These are phyloP conservation scores for Cactoblastis cactorum DNA, from an alignment of 2,888 invertebrate species.

Conservation along the genomic window DNA sequence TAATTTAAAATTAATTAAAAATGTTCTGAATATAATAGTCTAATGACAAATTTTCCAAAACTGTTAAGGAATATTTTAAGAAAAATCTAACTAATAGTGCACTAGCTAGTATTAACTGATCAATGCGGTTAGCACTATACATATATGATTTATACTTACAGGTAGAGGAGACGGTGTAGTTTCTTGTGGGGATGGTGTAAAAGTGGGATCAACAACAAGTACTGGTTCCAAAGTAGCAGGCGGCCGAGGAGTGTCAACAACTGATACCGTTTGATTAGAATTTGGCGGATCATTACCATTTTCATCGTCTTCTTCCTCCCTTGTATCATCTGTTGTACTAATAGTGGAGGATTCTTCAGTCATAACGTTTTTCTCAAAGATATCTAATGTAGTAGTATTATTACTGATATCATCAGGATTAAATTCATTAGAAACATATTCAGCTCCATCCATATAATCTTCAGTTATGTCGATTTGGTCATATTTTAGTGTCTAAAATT, in stretches of 20 bases:
- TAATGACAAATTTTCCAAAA: too few relatives aligned
- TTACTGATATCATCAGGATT: background rate
- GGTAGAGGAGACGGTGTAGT: background rate
- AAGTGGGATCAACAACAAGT: background rate
- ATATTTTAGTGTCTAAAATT: background rate
- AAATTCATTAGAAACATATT: background rate
- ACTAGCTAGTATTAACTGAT: too few relatives aligned
- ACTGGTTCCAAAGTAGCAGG: background rate
- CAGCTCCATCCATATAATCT: background rate
- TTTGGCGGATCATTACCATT: background rate
- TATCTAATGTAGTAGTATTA: background rate
- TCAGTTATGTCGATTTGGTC: background rate
- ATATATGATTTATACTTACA: constrained; percentile 9
- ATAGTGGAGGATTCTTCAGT: background rate
- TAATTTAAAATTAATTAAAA: too few relatives aligned
- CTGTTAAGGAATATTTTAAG: too few relatives aligned
- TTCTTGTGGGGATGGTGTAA: background rate
- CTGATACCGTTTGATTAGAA: background rate
- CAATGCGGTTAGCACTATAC: background rate
- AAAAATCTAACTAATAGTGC: too few relatives aligned
- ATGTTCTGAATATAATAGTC: too few relatives aligned
- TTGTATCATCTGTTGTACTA: background rate
- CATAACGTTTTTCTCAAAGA: constrained; percentile 1
- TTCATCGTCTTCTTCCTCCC: background rate
- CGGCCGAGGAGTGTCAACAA: background rate